These are phyloP conservation scores for Pangasius larnaudii DNA, from an alignment of 2,797 vertebrate genomes.

Conservation along the genomic window DNA sequence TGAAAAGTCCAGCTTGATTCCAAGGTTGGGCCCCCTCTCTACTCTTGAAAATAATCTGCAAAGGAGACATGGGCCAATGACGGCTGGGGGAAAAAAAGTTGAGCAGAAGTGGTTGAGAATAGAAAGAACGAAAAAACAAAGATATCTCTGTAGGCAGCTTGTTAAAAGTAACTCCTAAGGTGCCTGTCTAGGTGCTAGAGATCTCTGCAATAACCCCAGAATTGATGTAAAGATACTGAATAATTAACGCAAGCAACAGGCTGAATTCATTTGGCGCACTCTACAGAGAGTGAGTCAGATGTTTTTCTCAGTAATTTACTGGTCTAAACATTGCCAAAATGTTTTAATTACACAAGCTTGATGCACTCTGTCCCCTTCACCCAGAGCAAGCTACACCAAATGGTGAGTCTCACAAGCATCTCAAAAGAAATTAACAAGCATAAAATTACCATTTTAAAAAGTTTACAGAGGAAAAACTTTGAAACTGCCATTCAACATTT, in stretches of 20 bases:
- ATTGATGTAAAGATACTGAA: conserved; percentile 19
- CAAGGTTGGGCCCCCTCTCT: conserved; percentile 58
- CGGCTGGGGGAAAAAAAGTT: conserved; percentile 29
- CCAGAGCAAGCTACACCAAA: conserved; percentile 14
- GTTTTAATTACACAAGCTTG: conserved; percentile 44
- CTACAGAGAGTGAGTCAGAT: conserved; percentile 11
- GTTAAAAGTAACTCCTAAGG: conserved; percentile 27
- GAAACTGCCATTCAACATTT: neutral
- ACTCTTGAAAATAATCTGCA: conserved; percentile 54
- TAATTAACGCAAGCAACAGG: conserved; percentile 25
- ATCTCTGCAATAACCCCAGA: conserved; percentile 25
- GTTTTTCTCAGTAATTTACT: conserved; percentile 41
- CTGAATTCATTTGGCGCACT: conserved; percentile 33
- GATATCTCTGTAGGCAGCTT: conserved; percentile 41
- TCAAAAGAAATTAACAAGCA: neutral
- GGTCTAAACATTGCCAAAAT: conserved; percentile 47
- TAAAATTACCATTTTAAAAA: neutral
- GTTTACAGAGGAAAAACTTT: conserved; percentile 4
- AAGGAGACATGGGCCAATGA: conserved; percentile 56
- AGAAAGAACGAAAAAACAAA: conserved; percentile 44
- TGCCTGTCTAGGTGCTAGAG: conserved; percentile 30
- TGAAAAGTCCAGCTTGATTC: conserved; percentile 35
- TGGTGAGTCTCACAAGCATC: conserved; percentile 15
- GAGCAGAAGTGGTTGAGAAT: conserved; percentile 31
- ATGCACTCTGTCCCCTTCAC: conserved; percentile 8